phyloP scores from a whole-genome alignment of 2,888 invertebrate genomes.

The Rhaphigaster nebulosa region DNA sequence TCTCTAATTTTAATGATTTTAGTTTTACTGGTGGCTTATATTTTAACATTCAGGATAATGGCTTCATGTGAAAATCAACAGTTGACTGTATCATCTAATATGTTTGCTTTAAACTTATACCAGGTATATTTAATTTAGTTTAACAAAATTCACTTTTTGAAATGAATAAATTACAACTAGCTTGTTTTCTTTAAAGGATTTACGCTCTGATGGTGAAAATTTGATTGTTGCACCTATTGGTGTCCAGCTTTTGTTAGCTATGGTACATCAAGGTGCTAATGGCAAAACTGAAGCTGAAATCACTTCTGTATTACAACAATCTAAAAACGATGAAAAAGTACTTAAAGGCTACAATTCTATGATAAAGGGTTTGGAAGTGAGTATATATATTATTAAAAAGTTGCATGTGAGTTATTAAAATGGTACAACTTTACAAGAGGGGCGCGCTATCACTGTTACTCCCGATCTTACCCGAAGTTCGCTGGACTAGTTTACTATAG shows the following conservation, averaged over 20 bases:
- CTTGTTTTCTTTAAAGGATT: not conserved
- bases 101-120: slow-evolving; percentile 16
- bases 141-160: not conserved
- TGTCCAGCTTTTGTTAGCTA: not conserved
- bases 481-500: too few relatives aligned
- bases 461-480: too few relatives aligned
- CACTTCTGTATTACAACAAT: not conserved
- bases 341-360: slow-evolving; percentile 22
- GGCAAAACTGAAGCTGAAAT: slow-evolving; percentile 38
- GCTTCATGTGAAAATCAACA: not conserved
- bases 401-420: not conserved
- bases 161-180: not conserved
- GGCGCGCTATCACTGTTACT: too few relatives aligned
- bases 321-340: slow-evolving; percentile 12
- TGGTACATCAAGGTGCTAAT: not conserved
- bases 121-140: not conserved
- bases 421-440: too few relatives aligned
- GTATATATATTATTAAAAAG: not conserved
- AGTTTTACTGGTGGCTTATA: not conserved
- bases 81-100: not conserved
- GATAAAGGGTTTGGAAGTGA: not conserved
- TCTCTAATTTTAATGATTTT: not conserved
- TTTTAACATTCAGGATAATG: not conserved
- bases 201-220: not conserved
- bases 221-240: slow-evolving; percentile 14